These are phyloP conservation scores for Cephus sareptanus DNA, from an alignment of 2,888 invertebrate species.

Conservation along the genomic window DNA sequence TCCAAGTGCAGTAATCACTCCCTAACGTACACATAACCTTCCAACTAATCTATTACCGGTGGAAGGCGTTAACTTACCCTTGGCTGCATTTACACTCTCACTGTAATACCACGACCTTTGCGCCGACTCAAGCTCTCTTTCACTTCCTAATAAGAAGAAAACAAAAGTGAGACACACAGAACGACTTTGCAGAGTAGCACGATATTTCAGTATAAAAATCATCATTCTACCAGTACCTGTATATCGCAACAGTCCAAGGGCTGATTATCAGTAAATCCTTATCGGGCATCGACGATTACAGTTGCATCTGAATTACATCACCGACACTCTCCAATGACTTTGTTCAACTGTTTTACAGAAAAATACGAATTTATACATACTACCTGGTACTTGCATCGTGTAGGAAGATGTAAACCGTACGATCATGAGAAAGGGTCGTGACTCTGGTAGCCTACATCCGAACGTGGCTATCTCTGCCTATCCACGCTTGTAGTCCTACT, in stretches of 20 bases:
- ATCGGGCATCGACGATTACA: not conserved
- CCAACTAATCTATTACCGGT: constrained; percentile 15
- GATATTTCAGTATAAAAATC: not conserved
- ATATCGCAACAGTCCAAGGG: not conserved
- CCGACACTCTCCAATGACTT: not conserved
- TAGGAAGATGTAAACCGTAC: constrained; percentile 1
- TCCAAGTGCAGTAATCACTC: constrained; percentile 6
- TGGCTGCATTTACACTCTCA: not conserved
- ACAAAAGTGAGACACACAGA: not conserved
- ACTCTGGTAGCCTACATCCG: constrained; percentile 64
- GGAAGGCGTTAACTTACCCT: constrained; percentile 13
- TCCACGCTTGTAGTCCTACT: constrained; percentile 29
- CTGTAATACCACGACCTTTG: not conserved
- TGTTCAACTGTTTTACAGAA: not conserved
- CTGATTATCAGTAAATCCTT: not conserved
- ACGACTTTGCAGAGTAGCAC: not conserved
- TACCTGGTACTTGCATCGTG: not conserved
- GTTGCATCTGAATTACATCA: not conserved
- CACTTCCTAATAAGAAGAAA: not conserved
- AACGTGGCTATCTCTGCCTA: constrained; percentile 44
- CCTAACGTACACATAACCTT: not conserved
- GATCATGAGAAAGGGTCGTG: constrained; percentile 45
- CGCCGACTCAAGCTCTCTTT: not conserved
- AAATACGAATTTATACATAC: not conserved
- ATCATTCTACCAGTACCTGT: not conserved